These are phyloP conservation scores for Thera obeliscata DNA, from an alignment of 2,888 invertebrate species.

Conservation along the genomic window DNA sequence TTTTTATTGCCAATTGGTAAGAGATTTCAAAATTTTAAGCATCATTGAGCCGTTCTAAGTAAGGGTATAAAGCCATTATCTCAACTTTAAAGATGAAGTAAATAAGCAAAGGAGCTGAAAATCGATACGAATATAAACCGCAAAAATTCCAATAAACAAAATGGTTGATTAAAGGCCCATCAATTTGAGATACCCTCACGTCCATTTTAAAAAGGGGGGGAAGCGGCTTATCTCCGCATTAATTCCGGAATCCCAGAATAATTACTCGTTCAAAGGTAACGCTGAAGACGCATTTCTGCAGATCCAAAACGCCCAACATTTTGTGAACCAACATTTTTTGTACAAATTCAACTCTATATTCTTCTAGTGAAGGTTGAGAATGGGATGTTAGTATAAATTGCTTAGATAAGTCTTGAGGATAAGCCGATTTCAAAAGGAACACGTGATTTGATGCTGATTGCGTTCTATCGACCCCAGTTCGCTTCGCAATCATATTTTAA, in stretches of 20 bases:
- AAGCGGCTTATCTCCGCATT: conserved; percentile 73
- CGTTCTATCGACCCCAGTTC: conserved; percentile 55
- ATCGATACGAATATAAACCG: conserved; percentile 33
- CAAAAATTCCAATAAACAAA: conserved; percentile 43
- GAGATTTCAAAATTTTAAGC: too few species aligned
- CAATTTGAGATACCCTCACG: conserved; percentile 54
- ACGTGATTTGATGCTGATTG: conserved; percentile 81
- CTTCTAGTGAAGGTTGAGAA: conserved; percentile 50
- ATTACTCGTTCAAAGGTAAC: conserved; percentile 79
- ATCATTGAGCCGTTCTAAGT: too few species aligned
- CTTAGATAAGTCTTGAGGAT: conserved; percentile 66
- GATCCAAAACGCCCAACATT: conserved; percentile 59
- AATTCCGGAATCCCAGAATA: conserved; percentile 78
- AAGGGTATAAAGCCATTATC: conserved; percentile 1
- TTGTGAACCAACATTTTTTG: conserved; percentile 41
- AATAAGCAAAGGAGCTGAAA: conserved; percentile 14
- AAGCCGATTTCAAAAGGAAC: conserved; percentile 81
- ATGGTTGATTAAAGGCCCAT: conserved; percentile 53
- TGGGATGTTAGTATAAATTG: conserved; percentile 45
- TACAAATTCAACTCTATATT: conserved; percentile 50
- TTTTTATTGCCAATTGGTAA: too few species aligned
- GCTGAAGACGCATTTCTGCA: conserved; percentile 63
- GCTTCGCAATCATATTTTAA: conserved; percentile 77
- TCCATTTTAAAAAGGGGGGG: conserved; percentile 53
- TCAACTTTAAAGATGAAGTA: conserved; percentile 6